phyloP scores from a whole-genome alignment of 2,797 vertebrate genomes.

The Thamnophis elegans region DNA sequence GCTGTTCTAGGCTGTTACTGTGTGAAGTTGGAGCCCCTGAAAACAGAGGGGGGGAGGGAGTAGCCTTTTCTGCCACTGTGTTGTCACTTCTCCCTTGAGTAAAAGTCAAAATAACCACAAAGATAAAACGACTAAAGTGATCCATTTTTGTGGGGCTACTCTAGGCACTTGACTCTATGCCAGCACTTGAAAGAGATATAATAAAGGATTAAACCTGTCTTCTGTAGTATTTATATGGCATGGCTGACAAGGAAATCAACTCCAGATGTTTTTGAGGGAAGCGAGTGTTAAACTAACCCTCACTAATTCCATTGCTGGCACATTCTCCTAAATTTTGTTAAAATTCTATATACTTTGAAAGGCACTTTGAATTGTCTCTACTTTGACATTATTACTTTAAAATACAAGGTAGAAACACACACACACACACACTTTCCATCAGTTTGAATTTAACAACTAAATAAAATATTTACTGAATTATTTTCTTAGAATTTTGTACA shows the following conservation, averaged over 20 bases:
- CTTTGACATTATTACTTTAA: constrained; percentile 27
- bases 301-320: neutral
- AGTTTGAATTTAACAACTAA: constrained; percentile 32
- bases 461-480: constrained; percentile 35
- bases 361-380: constrained; percentile 10
- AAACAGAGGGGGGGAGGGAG: neutral
- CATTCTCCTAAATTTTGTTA: neutral
- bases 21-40: constrained; percentile 51
- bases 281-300: neutral
- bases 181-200: neutral
- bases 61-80: neutral
- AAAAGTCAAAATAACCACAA: neutral
- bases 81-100: neutral
- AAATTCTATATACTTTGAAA: constrained; percentile 25
- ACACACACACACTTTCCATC: constrained; percentile 12
- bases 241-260: neutral
- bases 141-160: neutral
- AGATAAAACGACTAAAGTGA: neutral
- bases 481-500: constrained; percentile 22
- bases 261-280: neutral
- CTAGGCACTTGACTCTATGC: neutral
- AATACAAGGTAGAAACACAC: constrained; percentile 12
- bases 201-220: neutral
- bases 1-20: constrained; percentile 36
- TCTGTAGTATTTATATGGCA: neutral